These are phyloP conservation scores for Aradophagus sp. DNA, from an alignment of 1,140 invertebrate genomes.

Conservation along the genomic window DNA sequence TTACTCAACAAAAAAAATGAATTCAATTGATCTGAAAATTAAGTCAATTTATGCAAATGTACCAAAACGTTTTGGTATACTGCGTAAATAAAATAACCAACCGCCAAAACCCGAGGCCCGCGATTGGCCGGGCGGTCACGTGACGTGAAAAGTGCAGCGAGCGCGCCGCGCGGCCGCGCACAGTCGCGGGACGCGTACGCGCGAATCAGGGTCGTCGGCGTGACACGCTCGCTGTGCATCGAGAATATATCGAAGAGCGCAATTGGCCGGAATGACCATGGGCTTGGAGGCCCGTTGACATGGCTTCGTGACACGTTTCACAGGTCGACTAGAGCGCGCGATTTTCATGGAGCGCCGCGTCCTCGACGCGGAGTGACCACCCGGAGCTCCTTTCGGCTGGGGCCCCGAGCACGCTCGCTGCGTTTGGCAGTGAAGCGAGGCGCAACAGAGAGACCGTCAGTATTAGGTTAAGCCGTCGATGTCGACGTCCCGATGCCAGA, in stretches of 20 bases:
- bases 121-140: too few species aligned
- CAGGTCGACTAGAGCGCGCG: neutral
- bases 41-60: too few species aligned
- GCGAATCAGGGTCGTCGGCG: too few species aligned
- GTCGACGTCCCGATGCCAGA: conserved; percentile 57
- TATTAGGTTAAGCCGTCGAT: conserved; percentile 59
- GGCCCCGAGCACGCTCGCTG: conserved; percentile 1
- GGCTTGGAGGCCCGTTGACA: conserved; percentile 14
- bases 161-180: too few species aligned
- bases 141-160: too few species aligned
- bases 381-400: neutral
- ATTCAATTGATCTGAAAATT: too few species aligned
- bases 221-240: conserved; percentile 6
- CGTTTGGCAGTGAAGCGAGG: conserved; percentile 2
- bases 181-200: too few species aligned
- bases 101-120: too few species aligned
- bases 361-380: neutral
- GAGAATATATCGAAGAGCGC: conserved; percentile 19
- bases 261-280: conserved; percentile 12
- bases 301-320: conserved; percentile 45
- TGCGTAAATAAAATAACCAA: too few species aligned
- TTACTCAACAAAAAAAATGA: too few species aligned
- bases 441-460: conserved; percentile 4
- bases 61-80: too few species aligned
- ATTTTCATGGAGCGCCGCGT: conserved; percentile 19